Percentiles rank a stretch among this genome's conserved stretches.
Evolutionary conservation across 2,888 invertebrate genomes (phyloP).

Genomic region (Ptychoptera contaminata): DNA sequence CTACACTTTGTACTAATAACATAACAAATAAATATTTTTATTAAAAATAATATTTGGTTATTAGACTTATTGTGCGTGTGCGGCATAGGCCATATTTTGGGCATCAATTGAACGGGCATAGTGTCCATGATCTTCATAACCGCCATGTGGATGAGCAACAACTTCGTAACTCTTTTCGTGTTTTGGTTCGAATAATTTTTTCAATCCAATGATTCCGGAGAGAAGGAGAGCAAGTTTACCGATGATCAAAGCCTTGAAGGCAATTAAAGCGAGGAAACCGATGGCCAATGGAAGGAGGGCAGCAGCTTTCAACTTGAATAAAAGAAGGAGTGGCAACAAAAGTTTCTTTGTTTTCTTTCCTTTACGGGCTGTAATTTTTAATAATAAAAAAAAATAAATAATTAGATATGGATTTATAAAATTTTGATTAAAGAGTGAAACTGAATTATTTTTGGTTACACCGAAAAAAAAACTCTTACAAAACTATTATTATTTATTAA

Average conservation of each 20-base stretch:
- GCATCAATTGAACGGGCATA: slow-evolving; percentile 52
- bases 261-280: slow-evolving; percentile 59
- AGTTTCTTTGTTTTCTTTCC: slow-evolving; percentile 63
- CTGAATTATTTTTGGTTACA: slow-evolving; percentile 1
- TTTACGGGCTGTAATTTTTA: slow-evolving; percentile 58
- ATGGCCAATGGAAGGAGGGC: slow-evolving; percentile 62
- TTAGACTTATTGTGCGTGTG: slow-evolving; percentile 33
- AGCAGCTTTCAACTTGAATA: slow-evolving; percentile 65
- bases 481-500: slow-evolving; percentile 2
- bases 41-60: slow-evolving; percentile 10
- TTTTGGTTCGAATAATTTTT: slow-evolving; percentile 58
- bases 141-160: slow-evolving; percentile 45
- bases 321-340: slow-evolving; percentile 55
- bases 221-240: slow-evolving; percentile 71
- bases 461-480: not conserved
- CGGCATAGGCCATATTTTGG: slow-evolving; percentile 57
- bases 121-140: slow-evolving; percentile 36
- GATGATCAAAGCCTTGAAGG: slow-evolving; percentile 69
- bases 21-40: not conserved
- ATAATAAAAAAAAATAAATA: slow-evolving; percentile 9
- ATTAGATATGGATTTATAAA: slow-evolving; percentile 5
- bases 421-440: not conserved
- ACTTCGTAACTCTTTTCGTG: slow-evolving; percentile 46
- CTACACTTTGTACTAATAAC: not conserved
- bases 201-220: slow-evolving; percentile 53